A percentile compares a stretch with the other conserved stretches of the same genome.
These are phyloP conservation scores for Coenonympha arcania DNA, from an alignment of 2,888 invertebrate species.

Conservation along the genomic window DNA sequence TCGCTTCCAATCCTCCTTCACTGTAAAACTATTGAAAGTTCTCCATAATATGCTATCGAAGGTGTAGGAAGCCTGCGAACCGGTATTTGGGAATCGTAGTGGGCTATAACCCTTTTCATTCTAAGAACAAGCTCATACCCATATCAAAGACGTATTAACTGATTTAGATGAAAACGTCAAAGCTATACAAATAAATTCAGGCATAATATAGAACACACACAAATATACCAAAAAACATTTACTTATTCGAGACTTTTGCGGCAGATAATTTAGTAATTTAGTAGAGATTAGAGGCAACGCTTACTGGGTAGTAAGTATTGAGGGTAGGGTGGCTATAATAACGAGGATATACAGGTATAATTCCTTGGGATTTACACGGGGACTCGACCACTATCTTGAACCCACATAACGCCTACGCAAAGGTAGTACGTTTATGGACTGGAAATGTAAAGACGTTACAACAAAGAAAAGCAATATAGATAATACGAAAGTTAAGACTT, in stretches of 20 bases:
- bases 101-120: too few species aligned
- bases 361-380: slow-evolving; percentile 23
- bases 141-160: too few species aligned
- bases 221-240: too few species aligned
- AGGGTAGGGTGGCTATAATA: slow-evolving; percentile 32
- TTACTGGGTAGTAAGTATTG: slow-evolving; percentile 42
- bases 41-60: too few species aligned
- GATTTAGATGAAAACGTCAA: too few species aligned
- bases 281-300: slow-evolving; percentile 59
- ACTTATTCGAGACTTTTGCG: background rate
- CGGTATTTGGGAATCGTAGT: too few species aligned
- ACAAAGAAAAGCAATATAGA: background rate
- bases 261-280: slow-evolving; percentile 54
- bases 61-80: too few species aligned
- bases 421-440: background rate
- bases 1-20: too few species aligned
- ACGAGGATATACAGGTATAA: slow-evolving; percentile 24
- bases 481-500: background rate
- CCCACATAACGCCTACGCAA: slow-evolving; percentile 15
- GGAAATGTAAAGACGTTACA: background rate
- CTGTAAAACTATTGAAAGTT: too few species aligned
- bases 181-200: too few species aligned
- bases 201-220: too few species aligned
- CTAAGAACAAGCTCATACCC: too few species aligned
- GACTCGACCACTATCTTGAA: slow-evolving; percentile 25